Evolutionary conservation across 2,888 invertebrate genomes (phyloP).

Genomic region (Ganaspis brasiliensis): DNA sequence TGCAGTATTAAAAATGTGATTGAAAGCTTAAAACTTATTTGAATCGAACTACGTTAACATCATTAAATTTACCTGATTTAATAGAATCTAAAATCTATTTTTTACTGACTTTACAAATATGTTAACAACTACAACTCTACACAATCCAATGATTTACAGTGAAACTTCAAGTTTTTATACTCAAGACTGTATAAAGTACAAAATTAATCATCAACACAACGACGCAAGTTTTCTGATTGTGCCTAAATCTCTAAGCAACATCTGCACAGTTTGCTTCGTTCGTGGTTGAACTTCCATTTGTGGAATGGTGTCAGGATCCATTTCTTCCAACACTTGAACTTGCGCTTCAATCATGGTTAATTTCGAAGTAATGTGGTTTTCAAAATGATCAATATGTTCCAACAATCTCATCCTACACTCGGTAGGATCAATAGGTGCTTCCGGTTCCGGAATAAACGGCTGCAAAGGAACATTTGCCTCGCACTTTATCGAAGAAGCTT

Average conservation of each 20-base stretch:
- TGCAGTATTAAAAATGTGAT: not conserved
- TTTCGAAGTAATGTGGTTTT: slow-evolving; percentile 87
- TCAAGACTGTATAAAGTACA: not conserved
- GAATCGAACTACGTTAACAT: not conserved
- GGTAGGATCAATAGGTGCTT: slow-evolving; percentile 90
- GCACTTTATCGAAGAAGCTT: slow-evolving; percentile 45
- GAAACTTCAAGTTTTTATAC: too few species aligned
- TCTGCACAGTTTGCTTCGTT: slow-evolving; percentile 88
- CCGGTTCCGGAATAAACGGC: slow-evolving; percentile 87
- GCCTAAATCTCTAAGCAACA: slow-evolving; percentile 88
- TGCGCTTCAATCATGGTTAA: slow-evolving; percentile 86
- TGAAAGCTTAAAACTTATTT: not conserved
- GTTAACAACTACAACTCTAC: slow-evolving; percentile 14
- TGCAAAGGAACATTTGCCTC: slow-evolving; percentile 64
- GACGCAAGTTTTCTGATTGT: slow-evolving; percentile 86
- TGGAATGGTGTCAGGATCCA: slow-evolving; percentile 84
- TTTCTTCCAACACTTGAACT: slow-evolving; percentile 83
- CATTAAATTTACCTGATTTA: not conserved
- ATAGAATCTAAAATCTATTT: not conserved
- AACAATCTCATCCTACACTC: slow-evolving; percentile 90
- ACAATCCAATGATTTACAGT: slow-evolving; percentile 6
- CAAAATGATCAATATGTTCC: slow-evolving; percentile 89
- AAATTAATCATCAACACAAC: slow-evolving; percentile 75
- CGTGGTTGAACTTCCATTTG: slow-evolving; percentile 84
- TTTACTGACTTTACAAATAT: slow-evolving; percentile 1